Evolutionary conservation across 2,797 vertebrate species (phyloP).

Genomic region (Acanthiza pusilla): DNA sequence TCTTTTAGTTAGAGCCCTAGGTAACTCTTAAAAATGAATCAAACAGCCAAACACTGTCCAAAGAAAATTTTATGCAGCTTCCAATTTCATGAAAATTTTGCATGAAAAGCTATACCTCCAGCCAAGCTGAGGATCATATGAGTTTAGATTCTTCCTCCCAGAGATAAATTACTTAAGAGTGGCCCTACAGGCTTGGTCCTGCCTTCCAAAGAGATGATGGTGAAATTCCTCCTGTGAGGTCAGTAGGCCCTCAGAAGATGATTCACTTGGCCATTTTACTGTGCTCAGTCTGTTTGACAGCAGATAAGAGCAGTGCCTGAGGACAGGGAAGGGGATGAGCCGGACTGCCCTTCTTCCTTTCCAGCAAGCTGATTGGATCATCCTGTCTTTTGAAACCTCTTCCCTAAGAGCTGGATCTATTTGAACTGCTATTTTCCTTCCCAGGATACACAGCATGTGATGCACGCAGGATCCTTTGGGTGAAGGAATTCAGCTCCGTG

Average conservation of each 20-base stretch:
- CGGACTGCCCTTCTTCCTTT: neutral
- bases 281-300: neutral
- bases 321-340: neutral
- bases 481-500: neutral
- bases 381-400: neutral
- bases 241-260: neutral
- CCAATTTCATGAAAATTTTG: neutral
- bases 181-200: neutral
- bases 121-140: neutral
- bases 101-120: neutral
- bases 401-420: neutral
- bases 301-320: neutral
- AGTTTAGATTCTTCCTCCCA: neutral
- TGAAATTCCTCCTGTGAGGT: neutral
- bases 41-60: neutral
- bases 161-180: neutral
- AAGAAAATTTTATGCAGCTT: neutral
- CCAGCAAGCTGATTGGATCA: neutral
- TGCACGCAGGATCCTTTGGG: neutral
- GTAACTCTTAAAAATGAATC: neutral
- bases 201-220: neutral
- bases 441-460: neutral
- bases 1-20: neutral
- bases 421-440: neutral
- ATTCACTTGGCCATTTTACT: neutral